phyloP scores from a whole-genome alignment of 2,888 invertebrate genomes.

The Yponomeuta cagnagella region DNA sequence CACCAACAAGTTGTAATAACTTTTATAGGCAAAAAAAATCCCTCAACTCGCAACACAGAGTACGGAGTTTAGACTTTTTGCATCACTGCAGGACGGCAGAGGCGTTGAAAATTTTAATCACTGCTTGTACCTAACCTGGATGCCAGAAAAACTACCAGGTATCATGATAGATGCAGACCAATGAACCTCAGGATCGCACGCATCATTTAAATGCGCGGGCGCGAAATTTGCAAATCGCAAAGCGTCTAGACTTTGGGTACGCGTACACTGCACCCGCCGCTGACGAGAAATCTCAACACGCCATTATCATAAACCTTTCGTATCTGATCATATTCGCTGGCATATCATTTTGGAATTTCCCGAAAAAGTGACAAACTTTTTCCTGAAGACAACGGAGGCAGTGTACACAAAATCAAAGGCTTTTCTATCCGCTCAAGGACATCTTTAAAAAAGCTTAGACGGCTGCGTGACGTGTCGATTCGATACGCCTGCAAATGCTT shows the following conservation, averaged over 20 bases:
- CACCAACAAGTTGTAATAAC: neutral
- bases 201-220: constrained; percentile 66
- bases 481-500: constrained; percentile 44
- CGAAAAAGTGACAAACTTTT: too few species aligned
- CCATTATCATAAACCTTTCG: too few species aligned
- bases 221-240: constrained; percentile 64
- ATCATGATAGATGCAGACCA: constrained; percentile 51
- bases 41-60: neutral
- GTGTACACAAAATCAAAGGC: neutral
- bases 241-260: constrained; percentile 54
- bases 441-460: constrained; percentile 44
- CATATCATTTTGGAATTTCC: too few species aligned
- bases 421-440: constrained; percentile 50
- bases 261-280: neutral
- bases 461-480: constrained; percentile 39
- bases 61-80: constrained; percentile 33
- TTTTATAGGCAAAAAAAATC: neutral
- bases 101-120: constrained; percentile 65
- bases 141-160: constrained; percentile 20
- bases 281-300: neutral
- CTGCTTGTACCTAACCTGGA: constrained; percentile 28
- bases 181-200: constrained; percentile 60
- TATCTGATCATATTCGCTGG: too few species aligned
- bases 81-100: constrained; percentile 54
- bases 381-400: neutral